Conservation (phyloP, 2,888 invertebrate species). For the Leptinotarsa tumamoca region DNA sequence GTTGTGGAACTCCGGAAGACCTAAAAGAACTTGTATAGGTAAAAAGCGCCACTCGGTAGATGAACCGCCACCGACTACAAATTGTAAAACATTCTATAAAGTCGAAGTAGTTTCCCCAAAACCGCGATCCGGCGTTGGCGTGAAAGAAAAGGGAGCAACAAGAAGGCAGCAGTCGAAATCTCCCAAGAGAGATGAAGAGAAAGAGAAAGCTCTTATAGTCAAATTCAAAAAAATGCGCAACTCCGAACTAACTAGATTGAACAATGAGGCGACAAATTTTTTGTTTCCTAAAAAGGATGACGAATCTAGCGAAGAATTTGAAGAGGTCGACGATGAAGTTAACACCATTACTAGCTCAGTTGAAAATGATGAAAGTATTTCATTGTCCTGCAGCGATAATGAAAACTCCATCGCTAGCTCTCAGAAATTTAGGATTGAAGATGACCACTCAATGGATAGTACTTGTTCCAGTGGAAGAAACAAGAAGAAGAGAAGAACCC, state of each 20-base stretch:
- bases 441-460: conserved; percentile 61
- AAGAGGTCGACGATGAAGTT: conserved; percentile 66
- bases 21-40: conserved; percentile 60
- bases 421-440: conserved; percentile 51
- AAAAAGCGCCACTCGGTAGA: conserved; percentile 66
- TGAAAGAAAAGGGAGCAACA: conserved; percentile 50
- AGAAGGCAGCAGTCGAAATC: conserved; percentile 44
- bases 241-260: conserved; percentile 80
- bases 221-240: conserved; percentile 81
- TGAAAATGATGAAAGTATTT: conserved; percentile 20
- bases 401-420: conserved; percentile 39
- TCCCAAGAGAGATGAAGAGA: conserved; percentile 49
- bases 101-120: conserved; percentile 76
- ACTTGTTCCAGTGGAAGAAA: conserved; percentile 55
- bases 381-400: conserved; percentile 39
- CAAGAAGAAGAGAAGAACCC: conserved; percentile 67
- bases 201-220: conserved; percentile 68
- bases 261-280: conserved; percentile 89
- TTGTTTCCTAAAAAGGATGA: conserved; percentile 82
- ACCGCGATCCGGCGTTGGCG: conserved; percentile 57
- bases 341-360: conserved; percentile 59
- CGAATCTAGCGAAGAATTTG: conserved; percentile 65
- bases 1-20: conserved; percentile 62
- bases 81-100: conserved; percentile 73
- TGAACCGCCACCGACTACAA: conserved; percentile 69